These are phyloP conservation scores for Agrilus cyanescens DNA, from an alignment of 2,888 invertebrate species.

Conservation along the genomic window DNA sequence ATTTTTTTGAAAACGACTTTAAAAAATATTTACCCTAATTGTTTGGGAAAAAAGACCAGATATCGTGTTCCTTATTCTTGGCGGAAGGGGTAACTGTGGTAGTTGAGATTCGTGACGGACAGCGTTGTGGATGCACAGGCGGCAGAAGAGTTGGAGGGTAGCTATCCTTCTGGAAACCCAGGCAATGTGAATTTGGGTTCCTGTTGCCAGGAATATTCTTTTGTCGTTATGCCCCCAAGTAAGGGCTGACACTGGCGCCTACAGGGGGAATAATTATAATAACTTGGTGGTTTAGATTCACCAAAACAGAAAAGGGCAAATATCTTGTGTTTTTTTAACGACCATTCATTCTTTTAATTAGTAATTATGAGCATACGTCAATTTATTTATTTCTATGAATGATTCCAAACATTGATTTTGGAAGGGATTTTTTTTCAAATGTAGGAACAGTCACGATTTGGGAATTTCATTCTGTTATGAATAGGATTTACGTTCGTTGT, in stretches of 20 bases:
- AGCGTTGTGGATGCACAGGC: conserved; percentile 67
- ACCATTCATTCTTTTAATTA: background rate
- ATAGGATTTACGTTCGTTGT: background rate
- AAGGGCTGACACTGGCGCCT: conserved; percentile 81
- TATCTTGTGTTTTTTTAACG: background rate
- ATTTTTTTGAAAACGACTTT: background rate
- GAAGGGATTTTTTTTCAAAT: background rate
- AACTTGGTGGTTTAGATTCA: too few species aligned
- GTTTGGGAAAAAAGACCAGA: conserved; percentile 86
- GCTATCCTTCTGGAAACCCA: conserved; percentile 87
- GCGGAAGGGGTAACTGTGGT: conserved; percentile 73
- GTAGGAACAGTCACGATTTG: background rate
- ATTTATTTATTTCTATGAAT: too few species aligned
- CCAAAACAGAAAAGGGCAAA: conserved; percentile 1
- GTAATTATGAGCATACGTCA: too few species aligned
- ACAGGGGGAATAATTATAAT: conserved; percentile 18
- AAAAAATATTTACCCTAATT: conserved; percentile 57
- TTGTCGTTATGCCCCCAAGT: conserved; percentile 99
- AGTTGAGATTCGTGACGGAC: conserved; percentile 64
- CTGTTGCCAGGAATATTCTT: conserved; percentile 85
- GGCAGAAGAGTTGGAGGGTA: conserved; percentile 78
- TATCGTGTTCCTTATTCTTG: conserved; percentile 71
- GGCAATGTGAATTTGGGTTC: conserved; percentile 83
- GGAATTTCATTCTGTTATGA: background rate
- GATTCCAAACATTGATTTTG: background rate